These are phyloP conservation scores for Acanthisitta chloris DNA, from an alignment of 2,113 vertebrate genomes.

Conservation along the genomic window DNA sequence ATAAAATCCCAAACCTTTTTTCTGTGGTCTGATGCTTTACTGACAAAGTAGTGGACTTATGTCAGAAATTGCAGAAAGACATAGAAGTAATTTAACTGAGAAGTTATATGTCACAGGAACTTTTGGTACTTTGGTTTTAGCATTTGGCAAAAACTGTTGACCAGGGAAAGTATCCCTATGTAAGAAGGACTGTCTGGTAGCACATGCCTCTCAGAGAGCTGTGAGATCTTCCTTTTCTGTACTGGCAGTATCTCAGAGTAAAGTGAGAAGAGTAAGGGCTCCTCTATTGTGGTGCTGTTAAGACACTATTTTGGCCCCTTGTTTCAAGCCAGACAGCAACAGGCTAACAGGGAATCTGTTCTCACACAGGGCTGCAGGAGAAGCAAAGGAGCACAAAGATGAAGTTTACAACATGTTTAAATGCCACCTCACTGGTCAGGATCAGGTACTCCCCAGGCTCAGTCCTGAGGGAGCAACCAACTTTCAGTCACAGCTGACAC, in stretches of 20 bases:
- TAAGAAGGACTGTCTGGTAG: not conserved
- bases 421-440: not conserved
- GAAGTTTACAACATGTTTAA: not conserved
- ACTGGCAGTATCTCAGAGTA: not conserved
- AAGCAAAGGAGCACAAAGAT: not conserved
- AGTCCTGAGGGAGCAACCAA: not conserved
- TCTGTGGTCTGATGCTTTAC: not conserved
- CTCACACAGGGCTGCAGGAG: fast-evolving
- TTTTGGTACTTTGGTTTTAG: not conserved
- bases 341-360: not conserved
- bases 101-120: not conserved
- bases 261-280: not conserved
- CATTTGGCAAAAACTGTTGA: not conserved
- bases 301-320: not conserved
- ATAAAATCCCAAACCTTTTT: not conserved
- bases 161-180: not conserved
- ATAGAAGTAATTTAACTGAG: not conserved
- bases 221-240: not conserved
- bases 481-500: slow-evolving; percentile 13
- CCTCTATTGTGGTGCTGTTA: not conserved
- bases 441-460: not conserved
- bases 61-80: not conserved
- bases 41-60: not conserved
- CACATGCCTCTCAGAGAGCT: not conserved
- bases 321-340: not conserved